Evolutionary conservation across 1,140 invertebrate genomes (phyloP), one percentile per base, ranked within the genome.

Genomic region (Aphis gossypii): DNA sequence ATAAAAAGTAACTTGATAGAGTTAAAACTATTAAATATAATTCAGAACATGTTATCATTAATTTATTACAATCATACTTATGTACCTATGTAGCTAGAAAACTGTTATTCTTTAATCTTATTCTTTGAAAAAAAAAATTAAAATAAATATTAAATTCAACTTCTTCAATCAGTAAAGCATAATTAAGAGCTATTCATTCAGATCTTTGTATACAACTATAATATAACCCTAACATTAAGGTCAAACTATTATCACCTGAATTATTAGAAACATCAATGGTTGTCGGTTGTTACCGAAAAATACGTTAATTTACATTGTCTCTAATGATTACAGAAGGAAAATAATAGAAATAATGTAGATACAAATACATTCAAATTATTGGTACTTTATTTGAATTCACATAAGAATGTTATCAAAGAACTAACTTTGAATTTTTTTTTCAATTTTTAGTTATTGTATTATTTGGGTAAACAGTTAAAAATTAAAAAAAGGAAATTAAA

Each of bases 91-190:
- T 30, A 60, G 41, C 56, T 68, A 44, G 7, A 90, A 60, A 2
- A 68, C 21, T 60, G 35, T 88, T 88, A 88, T 88, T 44, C 44
- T 68, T 54, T 90, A 46, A 90, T 90, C 89, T 90, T n/a, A 44
- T 41, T 44, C 54, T 60, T 68, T 30, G 30, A 68, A 41, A 90
- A n/a, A 90, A 30, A 44, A 60, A 60, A 60, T 14, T 14, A 41
- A 88, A 60, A 60, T 44, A 38, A 8, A n/a, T 60, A 54, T 56
- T 38, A 56, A 11, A 60, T 30, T 21, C 38, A 20, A n/a, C 44
- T 90, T 14, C n/a, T 68, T 90, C 56, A 60, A 90, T 90, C 38
- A 44, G 11, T 90, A 60, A 44, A 38, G 18, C 56, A 44, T 90
- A 60, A 44, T 60, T 68, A 46, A 68, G 23, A 1, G 51, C 18